Evolutionary conservation across 1,140 invertebrate species (phyloP), one percentile per base, ranked within the genome.

Genomic region (Zaprionus inermis): DNA sequence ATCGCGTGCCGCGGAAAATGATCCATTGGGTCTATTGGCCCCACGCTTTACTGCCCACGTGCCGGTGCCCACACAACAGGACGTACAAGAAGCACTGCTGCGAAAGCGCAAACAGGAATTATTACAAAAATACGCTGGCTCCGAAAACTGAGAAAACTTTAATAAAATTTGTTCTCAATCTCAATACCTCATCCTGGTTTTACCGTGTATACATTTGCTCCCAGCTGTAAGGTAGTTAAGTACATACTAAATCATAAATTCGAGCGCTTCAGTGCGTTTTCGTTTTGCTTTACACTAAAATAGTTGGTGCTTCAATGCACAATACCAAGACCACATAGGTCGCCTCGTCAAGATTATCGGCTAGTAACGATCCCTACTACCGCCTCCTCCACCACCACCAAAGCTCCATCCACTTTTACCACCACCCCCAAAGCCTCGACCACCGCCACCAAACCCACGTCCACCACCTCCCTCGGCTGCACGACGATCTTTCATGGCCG

Each of bases 91-190:
- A 83, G 98, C 97, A 0, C 93, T 99, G 32, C 93, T 99, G 0
- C 94, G 94, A 75, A 95, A 97, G 78, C 97, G 97, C 91, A 99
- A 99, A 92, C 95, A 96, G 92, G 97, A 99, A 92, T 92, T 99
- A 20, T 81, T 99, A 51, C 95, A 96, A 78, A 96, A 95, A 93
- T 97, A 96, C 89, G 95, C 36, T 0, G 86, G 86, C 5, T 69
- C 55, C 1, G 55, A n/a, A 2, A 86, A 88, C n/a, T 83, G 12
- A 81, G 1, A 36, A 10, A 63, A 59, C 59, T 67, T 20, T 28
- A 52, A 55, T 54, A 14, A 28, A 28, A 67, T 73, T 63, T 10
- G 24, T 55, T 73, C 2, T 14, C 2, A 44, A 9, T 44, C 7
- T 9, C n/a, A 44, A 16, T 44, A 9, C n/a, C 7, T 44, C 0